phyloP scores from a whole-genome alignment of 2,113 vertebrate species.

The Gymnogyps californianus region DNA sequence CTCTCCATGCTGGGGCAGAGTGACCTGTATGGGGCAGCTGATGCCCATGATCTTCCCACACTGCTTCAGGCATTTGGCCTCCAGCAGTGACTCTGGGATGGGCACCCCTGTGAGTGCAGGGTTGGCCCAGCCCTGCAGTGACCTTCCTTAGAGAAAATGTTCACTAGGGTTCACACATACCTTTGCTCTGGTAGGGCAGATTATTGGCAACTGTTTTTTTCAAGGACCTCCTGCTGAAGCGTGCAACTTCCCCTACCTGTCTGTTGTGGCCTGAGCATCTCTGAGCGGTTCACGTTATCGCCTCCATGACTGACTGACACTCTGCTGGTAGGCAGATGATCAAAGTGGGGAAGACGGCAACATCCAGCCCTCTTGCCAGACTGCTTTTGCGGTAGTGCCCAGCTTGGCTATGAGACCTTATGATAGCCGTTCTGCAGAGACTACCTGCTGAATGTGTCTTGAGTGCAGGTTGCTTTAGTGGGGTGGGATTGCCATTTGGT shows the following conservation, averaged over 20 bases:
- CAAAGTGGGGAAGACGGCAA: background rate
- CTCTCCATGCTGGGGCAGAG: slow-evolving; percentile 98
- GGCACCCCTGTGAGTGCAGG: slow-evolving; percentile 70
- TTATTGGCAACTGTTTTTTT: background rate
- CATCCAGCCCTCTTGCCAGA: background rate
- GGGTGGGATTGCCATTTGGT: background rate
- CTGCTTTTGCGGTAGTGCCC: background rate
- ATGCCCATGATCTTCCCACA: slow-evolving; percentile 85
- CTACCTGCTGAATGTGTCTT: accelerated
- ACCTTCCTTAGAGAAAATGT: slow-evolving; percentile 24
- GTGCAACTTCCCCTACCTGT: background rate
- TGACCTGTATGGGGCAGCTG: slow-evolving; percentile 88
- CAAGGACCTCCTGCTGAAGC: background rate
- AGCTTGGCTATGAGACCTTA: background rate
- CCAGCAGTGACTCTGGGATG: slow-evolving; percentile 79
- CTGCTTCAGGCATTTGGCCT: slow-evolving; percentile 87
- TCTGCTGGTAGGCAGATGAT: background rate
- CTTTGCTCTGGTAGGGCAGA: slow-evolving; percentile 1
- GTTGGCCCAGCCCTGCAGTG: slow-evolving; percentile 25
- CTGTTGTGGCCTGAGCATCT: background rate
- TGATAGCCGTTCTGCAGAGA: background rate
- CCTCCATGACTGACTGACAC: background rate
- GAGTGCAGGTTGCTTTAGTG: background rate
- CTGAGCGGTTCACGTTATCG: background rate
- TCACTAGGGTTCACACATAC: background rate